Percentiles rank a stretch among this genome's conserved stretches.
Evolutionary conservation across 2,888 invertebrate genomes (phyloP).

Genomic region (Pterostichus niger): DNA sequence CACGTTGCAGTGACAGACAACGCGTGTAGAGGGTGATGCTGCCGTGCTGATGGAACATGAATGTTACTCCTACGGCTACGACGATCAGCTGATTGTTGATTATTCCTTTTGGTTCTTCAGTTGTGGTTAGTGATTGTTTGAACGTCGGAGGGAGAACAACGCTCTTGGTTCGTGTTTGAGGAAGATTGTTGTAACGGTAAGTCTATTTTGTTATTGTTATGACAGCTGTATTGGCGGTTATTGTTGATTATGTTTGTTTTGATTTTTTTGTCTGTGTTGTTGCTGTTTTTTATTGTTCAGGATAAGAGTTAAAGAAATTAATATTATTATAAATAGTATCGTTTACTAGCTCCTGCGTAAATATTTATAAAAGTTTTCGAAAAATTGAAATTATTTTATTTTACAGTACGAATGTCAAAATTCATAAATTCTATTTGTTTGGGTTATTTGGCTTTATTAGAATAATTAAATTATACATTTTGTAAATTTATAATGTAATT

Average conservation of each 20-base stretch:
- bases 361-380: no score
- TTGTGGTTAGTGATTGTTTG: neutral
- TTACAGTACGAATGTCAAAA: neutral
- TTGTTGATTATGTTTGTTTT: neutral
- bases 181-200: slow-evolving; percentile 1
- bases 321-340: no score
- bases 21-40: slow-evolving; percentile 15
- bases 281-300: neutral
- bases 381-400: no score
- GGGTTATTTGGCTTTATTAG: no score
- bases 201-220: neutral
- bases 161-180: neutral
- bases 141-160: neutral
- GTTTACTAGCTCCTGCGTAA: no score
- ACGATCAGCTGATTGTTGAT: slow-evolving; percentile 4
- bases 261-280: neutral
- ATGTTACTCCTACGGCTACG: neutral
- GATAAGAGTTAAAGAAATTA: no score
- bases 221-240: neutral
- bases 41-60: neutral
- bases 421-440: no score
- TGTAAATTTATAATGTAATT: no score
- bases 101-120: neutral
- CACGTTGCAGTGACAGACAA: neutral
- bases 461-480: no score